phyloP scores from a whole-genome alignment of 1,140 invertebrate genomes.

The Dufourea novaeangliae region DNA sequence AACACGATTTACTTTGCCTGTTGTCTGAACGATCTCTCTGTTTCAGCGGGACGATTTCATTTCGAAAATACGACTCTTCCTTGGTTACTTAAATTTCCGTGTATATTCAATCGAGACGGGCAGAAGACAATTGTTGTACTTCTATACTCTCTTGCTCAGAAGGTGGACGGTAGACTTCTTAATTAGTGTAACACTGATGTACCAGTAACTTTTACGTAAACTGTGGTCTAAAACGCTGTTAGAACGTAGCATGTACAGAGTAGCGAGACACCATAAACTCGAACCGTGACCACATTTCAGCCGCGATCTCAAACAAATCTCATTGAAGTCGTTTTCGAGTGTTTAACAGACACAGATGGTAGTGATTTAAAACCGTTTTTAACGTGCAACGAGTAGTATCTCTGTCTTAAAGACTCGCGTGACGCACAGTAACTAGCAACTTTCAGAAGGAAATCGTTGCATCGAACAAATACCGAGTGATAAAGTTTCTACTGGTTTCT shows the following conservation, averaged over 20 bases:
- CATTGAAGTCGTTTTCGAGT: not conserved
- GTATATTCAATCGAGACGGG: not conserved
- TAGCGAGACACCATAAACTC: conserved; percentile 12
- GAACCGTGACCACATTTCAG: conserved; percentile 20
- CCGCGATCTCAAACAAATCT: not conserved
- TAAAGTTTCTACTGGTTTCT: conserved; percentile 26
- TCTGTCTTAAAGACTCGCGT: not conserved
- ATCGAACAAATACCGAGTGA: not conserved
- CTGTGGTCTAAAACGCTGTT: conserved; percentile 48
- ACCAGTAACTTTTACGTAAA: conserved; percentile 37
- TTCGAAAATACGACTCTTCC: not conserved
- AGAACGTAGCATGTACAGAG: conserved; percentile 36
- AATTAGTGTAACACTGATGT: conserved; percentile 36
- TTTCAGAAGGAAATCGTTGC: not conserved
- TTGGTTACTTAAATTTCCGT: not conserved
- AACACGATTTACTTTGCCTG: not conserved
- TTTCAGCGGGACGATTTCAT: not conserved
- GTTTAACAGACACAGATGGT: not conserved
- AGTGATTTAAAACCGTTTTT: not conserved
- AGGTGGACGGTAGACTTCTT: conserved; percentile 31
- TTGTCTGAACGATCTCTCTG: too few species aligned
- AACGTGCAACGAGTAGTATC: not conserved
- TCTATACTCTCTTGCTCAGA: conserved; percentile 23
- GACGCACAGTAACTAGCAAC: conserved; percentile 10
- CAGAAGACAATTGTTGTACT: conserved; percentile 5